Evolutionary conservation across 2,113 vertebrate genomes (phyloP).

Genomic region (Ameiurus melas): DNA sequence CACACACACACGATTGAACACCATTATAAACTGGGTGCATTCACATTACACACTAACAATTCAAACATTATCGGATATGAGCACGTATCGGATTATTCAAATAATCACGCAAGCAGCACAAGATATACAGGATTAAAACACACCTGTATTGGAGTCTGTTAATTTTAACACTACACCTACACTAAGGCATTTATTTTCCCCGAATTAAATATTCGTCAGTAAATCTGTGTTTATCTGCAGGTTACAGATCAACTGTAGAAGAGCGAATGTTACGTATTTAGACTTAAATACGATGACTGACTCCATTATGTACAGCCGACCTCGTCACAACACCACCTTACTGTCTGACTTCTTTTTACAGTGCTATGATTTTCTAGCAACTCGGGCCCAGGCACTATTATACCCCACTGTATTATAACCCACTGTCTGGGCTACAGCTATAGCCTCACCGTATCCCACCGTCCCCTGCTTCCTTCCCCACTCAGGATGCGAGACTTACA

Average conservation of each 20-base stretch:
- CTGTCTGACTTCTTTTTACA: not conserved
- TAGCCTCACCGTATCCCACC: not conserved
- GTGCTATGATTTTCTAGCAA: not conserved
- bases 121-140: not conserved
- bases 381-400: not conserved
- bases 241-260: not conserved
- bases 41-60: not conserved
- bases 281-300: not conserved
- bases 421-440: not conserved
- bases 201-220: not conserved
- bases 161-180: not conserved
- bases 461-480: not conserved
- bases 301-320: not conserved
- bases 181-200: not conserved
- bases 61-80: not conserved
- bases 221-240: not conserved
- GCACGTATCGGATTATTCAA: not conserved
- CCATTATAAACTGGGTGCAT: not conserved
- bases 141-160: not conserved
- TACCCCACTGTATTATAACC: not conserved
- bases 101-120: not conserved
- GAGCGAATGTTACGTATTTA: not conserved
- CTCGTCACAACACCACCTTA: not conserved
- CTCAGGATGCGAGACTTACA: conserved; percentile 73
- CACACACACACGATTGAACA: not conserved